phyloP scores from a whole-genome alignment of 2,888 invertebrate species.

The Cataglyphis altisquamis region DNA sequence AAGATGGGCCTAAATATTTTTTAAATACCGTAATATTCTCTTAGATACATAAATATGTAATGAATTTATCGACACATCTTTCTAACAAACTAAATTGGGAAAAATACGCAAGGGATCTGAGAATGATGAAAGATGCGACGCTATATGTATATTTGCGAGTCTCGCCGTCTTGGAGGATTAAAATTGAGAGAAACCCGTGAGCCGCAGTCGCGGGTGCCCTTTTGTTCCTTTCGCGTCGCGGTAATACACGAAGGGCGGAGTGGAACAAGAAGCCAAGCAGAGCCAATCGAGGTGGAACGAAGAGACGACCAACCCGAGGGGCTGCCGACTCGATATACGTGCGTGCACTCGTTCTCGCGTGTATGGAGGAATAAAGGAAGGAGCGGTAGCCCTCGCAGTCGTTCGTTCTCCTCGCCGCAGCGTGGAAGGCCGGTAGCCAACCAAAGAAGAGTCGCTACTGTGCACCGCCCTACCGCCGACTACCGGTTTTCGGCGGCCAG shows the following conservation, averaged over 20 bases:
- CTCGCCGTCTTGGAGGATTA: neutral
- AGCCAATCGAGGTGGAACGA: constrained; percentile 71
- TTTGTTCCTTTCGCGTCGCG: constrained; percentile 56
- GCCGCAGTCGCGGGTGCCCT: constrained; percentile 13
- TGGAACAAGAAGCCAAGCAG: constrained; percentile 66
- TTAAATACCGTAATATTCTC: neutral
- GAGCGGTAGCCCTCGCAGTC: constrained; percentile 73
- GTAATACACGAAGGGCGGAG: constrained; percentile 64
- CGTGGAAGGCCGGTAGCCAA: constrained; percentile 80
- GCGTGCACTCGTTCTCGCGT: constrained; percentile 81
- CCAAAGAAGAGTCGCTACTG: constrained; percentile 84
- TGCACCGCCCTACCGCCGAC: constrained; percentile 85
- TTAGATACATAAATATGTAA: neutral
- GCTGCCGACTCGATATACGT: constrained; percentile 72
- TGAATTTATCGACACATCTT: neutral
- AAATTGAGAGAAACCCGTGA: neutral
- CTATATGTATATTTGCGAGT: too few species aligned
- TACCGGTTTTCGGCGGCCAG: constrained; percentile 84
- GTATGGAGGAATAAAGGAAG: constrained; percentile 77
- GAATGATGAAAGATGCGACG: too few species aligned
- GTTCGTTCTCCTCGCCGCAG: constrained; percentile 65
- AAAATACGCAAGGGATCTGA: too few species aligned
- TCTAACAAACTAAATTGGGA: neutral
- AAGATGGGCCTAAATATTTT: neutral
- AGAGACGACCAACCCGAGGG: constrained; percentile 78